Evolutionary conservation across 1,140 invertebrate genomes (phyloP), one percentile per base, ranked within the genome.

Genomic region (Drosophila persimilis): DNA sequence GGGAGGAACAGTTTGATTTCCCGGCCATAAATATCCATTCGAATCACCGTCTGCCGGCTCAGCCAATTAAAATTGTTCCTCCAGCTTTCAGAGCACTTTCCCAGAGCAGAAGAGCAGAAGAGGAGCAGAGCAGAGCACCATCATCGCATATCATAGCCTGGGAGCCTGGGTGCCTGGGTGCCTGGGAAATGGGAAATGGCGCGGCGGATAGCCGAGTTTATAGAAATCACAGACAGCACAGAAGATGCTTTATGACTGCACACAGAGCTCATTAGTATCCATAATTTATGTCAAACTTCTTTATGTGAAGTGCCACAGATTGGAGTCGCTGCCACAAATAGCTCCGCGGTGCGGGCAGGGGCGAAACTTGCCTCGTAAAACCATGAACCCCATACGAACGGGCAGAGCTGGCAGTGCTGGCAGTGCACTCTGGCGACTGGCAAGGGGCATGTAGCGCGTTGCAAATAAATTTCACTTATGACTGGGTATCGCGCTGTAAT

Each of bases 241-340:
- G 20, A 72, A 75, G 52, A 86, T 86, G 71, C 57, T 88, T 83
- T 78, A 86, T 77, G 81, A 64, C 57, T 74, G 66, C 81, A 78
- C 65, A 78, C 62, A 69, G 78, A 81, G 71, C 81, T 86, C 81
- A 86, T 88, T 86, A 88, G 81, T 88, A 88, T 88, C 83, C 71
- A 83, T 83, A 88, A 86, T 83, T 86, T 86, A 88, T 88, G 81
- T 75, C 81, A 85, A 85, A 88, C 55, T 85, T 88, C 83, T 85
- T 85, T 85, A 81, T 75, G 74, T 63, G 83, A 70, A 77, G 77
- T 86, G 73, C 51, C 77, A 74, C 52, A 51, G 60, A 44, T 45
- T 47, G 51, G 53, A 59, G 15, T 15, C n/a, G 15, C 54, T 44
- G 59, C 66, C 65, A 70, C 77, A 80, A 80, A 77, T 77, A 81